Conservation (phyloP, 2,113 vertebrate genomes). For the Callipepla squamata region DNA sequence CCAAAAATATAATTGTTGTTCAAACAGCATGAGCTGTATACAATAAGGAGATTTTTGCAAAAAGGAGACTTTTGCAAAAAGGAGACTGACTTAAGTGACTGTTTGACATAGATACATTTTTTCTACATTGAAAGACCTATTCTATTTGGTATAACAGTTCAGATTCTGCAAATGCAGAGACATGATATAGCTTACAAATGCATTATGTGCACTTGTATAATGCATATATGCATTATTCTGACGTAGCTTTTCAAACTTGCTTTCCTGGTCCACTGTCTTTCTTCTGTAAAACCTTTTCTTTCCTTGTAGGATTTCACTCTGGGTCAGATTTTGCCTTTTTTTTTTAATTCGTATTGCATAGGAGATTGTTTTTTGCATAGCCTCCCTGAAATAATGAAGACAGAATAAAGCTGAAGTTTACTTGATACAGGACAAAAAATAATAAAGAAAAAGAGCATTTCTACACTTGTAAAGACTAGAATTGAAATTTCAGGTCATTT, state of each 20-base stretch:
- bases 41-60: neutral
- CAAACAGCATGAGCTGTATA: neutral
- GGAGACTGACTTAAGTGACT: neutral
- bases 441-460: neutral
- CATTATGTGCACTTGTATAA: neutral
- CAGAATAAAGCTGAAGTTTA: neutral
- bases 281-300: neutral
- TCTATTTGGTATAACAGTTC: neutral
- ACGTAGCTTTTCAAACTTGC: neutral
- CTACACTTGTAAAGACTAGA: neutral
- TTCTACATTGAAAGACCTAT: neutral
- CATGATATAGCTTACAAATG: conserved; percentile 16
- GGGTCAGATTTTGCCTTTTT: conserved; percentile 20
- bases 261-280: neutral
- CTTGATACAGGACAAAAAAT: neutral
- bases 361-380: conserved; percentile 19
- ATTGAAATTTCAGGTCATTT: conserved; percentile 17
- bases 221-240: neutral
- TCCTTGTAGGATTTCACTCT: neutral
- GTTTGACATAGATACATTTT: neutral
- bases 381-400: neutral
- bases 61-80: neutral
- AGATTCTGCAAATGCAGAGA: neutral
- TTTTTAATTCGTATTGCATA: conserved; percentile 16
- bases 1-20: neutral